Evolutionary conservation across 2,113 vertebrate genomes (phyloP), one percentile per base, ranked within the genome.

Genomic region (Eonycteris spelaea): DNA sequence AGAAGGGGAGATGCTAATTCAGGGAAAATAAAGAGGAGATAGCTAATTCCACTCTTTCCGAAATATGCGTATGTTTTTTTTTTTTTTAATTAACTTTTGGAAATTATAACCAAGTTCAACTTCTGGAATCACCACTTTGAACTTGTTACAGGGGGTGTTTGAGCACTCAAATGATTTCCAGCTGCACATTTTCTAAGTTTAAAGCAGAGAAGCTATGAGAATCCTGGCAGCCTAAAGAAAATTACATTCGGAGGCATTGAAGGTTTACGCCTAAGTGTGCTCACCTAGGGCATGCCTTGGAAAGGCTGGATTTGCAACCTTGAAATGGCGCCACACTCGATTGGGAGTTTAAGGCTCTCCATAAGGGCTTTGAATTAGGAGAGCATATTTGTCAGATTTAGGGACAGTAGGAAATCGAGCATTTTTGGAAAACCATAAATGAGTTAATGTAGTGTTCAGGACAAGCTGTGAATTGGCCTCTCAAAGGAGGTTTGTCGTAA

Each of bases 381-480:
- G 48, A 78, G 45, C 40, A 16, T 90, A 82, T 95, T 94, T 95
- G 80, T 92, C 67, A 85, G 77, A 71, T 92, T 85, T 93, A 53
- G 18, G 82, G 84, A 90, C 48, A 51, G 94, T 86, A 45, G 75
- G 84, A 97, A 96, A 90, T 93, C 13, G 33, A 87, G 53, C 84
- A 26, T 82, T 90, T 96, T 95, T 92, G 59, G 94, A 90, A 95
- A 96, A 40, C 28, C 75, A 70, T 94, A 88, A 95, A 94, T 95
- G 95, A 94, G 68, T 94, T 97, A 48, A 86, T 73, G 82, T 95
- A 77, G 35, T 97, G 85, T 61, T 97, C 87, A 94, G 93, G 61
- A 55, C 26, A 97, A 96, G 96, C 97, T 98, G 94, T 90, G 96
- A 97, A 18, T 68, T 86, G 90, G 70, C 95, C 59, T 95, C 59